Base-by-base conservation (phyloP, 2,888 invertebrate genomes). In the Corythucha ciliata region DNA sequence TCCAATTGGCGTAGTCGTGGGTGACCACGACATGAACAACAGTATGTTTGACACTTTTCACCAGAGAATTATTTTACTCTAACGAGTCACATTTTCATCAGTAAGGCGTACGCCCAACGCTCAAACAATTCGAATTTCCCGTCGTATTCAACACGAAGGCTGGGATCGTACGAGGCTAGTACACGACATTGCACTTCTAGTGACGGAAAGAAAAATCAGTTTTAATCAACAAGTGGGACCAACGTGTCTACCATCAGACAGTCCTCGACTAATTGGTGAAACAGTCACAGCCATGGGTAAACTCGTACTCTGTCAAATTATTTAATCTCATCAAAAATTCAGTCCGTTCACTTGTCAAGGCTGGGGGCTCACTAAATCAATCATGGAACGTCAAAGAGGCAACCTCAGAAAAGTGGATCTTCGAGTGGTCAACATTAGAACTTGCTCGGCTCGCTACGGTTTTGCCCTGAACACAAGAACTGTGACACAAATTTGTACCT, bases 131-230 rank as follows among this genome's bases (percentile, higher is more conserved):
- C 39, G 6, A 4, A 63, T 74, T 0, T 49, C 54, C 0, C 55
- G 52, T 0, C 68, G 72, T 29, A 65, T 67, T 1, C 54, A 63
- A 0, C 80, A 83, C 61, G 72, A 73, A 1, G 22, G 57, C 2
- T 77, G 66, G 54, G 63, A 53, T 18, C 39, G 16, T 12, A 39
- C 37, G 16, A 56, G 33, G 6, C 22, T 54, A 12, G 60, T 64
- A 16, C 71, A 77, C 56, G 81, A 83, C 61, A 71, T 81, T 24
- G 76, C 73, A 0, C 47, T 81, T 1, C 44, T 80, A 1, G 63
- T 59, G 36, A 62, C 73, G 0, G 21, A 24, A 0, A 52, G 48
- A 0, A 12, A 32, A 0, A 78, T 82, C 0, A 20, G 10, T n/a
- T 80, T 74, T 61, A 74, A 65, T 47, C 63, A 69, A 0, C 62